phyloP scores from a whole-genome alignment of 2,797 vertebrate genomes.

The Schizopygopsis malacanthus region DNA sequence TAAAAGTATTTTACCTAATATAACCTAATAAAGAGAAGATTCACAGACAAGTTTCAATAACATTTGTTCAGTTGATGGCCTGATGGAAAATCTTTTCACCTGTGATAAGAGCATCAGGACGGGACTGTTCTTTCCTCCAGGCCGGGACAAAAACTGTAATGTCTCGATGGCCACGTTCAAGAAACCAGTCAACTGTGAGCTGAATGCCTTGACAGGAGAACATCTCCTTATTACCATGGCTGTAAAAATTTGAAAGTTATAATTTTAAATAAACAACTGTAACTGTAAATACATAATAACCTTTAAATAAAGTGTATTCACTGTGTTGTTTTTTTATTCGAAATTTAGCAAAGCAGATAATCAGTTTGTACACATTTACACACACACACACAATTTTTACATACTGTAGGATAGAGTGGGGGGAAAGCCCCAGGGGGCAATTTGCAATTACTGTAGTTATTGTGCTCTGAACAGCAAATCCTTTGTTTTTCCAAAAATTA shows the following conservation, averaged over 20 bases:
- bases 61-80: not conserved
- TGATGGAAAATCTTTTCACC: conserved; percentile 70
- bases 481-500: too few species aligned
- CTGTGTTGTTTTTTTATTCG: not conserved
- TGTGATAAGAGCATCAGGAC: conserved; percentile 85
- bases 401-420: too few species aligned
- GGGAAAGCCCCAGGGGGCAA: too few species aligned
- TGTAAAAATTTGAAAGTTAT: conserved; percentile 61
- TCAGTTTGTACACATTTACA: not conserved
- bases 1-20: not conserved
- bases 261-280: not conserved
- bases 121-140: conserved; percentile 89
- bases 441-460: too few species aligned
- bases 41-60: conserved; percentile 1
- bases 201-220: conserved; percentile 93
- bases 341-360: not conserved
- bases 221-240: conserved; percentile 91
- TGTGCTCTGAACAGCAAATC: too few species aligned
- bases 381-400: not conserved
- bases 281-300: not conserved
- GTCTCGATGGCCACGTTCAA: conserved; percentile 85
- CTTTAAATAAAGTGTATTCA: not conserved
- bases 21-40: not conserved
- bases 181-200: conserved; percentile 93
- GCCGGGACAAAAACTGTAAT: conserved; percentile 93